Evolutionary conservation across 2,113 vertebrate genomes (phyloP).

Genomic region (Meleagris gallopavo): DNA sequence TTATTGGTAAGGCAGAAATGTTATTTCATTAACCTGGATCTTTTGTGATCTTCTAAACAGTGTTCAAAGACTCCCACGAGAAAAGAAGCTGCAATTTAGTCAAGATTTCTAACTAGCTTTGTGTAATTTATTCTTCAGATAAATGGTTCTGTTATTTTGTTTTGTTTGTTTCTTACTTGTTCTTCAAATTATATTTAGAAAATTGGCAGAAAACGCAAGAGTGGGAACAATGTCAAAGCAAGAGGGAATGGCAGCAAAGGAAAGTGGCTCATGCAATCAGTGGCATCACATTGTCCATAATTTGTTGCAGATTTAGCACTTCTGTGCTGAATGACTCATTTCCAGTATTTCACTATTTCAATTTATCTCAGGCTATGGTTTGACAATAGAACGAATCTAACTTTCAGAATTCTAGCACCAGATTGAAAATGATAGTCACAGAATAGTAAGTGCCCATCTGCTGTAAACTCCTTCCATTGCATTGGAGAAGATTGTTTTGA

Average conservation of each 20-base stretch:
- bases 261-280: not conserved
- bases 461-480: not conserved
- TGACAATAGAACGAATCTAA: not conserved
- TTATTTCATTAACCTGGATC: not conserved
- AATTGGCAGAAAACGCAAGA: not conserved
- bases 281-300: not conserved
- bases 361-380: not conserved
- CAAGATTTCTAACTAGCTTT: not conserved
- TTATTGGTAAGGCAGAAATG: not conserved
- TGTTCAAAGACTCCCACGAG: not conserved
- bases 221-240: not conserved
- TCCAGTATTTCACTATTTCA: not conserved
- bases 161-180: not conserved
- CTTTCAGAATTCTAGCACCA: not conserved
- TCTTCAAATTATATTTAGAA: not conserved
- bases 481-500: not conserved
- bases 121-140: not conserved
- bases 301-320: not conserved
- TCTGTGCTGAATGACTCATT: not conserved
- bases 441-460: not conserved
- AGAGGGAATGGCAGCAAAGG: not conserved
- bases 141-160: not conserved
- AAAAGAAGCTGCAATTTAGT: not conserved
- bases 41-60: not conserved
- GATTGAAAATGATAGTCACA: not conserved